Percentiles rank a stretch among this genome's conserved stretches.
phyloP scores from a whole-genome alignment of 2,888 invertebrate species.

The Dasypogon diadema region DNA sequence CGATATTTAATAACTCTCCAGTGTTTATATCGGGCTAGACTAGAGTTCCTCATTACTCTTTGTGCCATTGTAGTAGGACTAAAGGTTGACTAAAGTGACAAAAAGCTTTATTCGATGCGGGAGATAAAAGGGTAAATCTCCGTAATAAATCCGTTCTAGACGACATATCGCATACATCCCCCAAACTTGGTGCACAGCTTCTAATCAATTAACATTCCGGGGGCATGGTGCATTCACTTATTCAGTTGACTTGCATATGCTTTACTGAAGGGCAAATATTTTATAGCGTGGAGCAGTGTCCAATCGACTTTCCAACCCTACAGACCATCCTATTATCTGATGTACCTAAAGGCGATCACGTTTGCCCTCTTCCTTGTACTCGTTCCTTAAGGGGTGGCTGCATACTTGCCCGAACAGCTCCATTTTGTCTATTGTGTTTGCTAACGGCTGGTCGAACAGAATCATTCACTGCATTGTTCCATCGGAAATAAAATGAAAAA shows the following conservation, averaged over 20 bases:
- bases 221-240: slow-evolving; percentile 51
- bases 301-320: slow-evolving; percentile 34
- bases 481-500: slow-evolving; percentile 25
- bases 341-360: slow-evolving; percentile 55
- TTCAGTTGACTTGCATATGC: slow-evolving; percentile 53
- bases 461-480: slow-evolving; percentile 50
- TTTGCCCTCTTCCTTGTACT: slow-evolving; percentile 11
- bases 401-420: slow-evolving; percentile 49
- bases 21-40: neutral
- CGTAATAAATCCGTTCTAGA: slow-evolving; percentile 40
- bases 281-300: slow-evolving; percentile 46
- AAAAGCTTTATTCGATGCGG: neutral
- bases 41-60: neutral
- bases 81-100: neutral
- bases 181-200: slow-evolving; percentile 27
- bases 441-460: slow-evolving; percentile 33
- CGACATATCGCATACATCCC: slow-evolving; percentile 19
- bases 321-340: slow-evolving; percentile 52
- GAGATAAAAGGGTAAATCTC: neutral
- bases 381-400: slow-evolving; percentile 1
- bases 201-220: slow-evolving; percentile 55
- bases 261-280: slow-evolving; percentile 54
- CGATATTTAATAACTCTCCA: slow-evolving; percentile 18
- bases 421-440: slow-evolving; percentile 54
- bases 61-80: neutral